These are phyloP conservation scores for Thumatha senex DNA, from an alignment of 2,888 invertebrate species.

Conservation along the genomic window DNA sequence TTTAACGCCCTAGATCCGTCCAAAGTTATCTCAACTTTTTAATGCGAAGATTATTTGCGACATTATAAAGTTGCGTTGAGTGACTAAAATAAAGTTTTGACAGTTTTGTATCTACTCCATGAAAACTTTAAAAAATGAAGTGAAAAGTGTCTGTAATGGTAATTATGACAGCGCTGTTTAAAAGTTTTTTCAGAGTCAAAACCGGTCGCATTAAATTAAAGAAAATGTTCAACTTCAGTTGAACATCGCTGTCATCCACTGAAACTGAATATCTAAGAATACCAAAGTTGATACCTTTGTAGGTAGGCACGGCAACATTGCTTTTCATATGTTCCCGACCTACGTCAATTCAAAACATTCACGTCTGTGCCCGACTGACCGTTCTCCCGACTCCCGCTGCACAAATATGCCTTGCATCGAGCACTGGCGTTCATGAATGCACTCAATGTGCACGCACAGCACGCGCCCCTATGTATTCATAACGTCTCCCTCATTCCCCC, in stretches of 20 bases:
- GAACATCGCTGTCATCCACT: constrained; percentile 17
- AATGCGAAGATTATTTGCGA: neutral
- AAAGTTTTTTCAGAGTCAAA: constrained; percentile 35
- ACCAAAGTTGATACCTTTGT: too few species aligned
- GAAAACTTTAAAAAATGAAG: constrained; percentile 2
- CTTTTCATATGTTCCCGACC: constrained; percentile 47
- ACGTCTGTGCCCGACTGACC: constrained; percentile 60
- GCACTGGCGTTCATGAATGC: constrained; percentile 22
- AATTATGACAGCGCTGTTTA: constrained; percentile 12
- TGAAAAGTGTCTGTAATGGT: constrained; percentile 3
- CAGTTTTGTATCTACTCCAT: constrained; percentile 14
- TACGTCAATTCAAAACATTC: constrained; percentile 53
- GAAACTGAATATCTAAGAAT: constrained; percentile 31
- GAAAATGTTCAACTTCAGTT: constrained; percentile 20
- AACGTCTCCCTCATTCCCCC: constrained; percentile 49
- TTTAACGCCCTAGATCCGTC: neutral
- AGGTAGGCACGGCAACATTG: neutral
- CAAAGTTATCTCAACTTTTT: neutral
- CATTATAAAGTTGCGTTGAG: neutral
- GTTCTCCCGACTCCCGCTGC: constrained; percentile 36
- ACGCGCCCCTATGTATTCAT: constrained; percentile 55
- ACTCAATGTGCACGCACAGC: constrained; percentile 45
- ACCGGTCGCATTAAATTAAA: constrained; percentile 41
- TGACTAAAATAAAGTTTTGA: constrained; percentile 11
- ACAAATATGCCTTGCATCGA: constrained; percentile 33